Evolutionary conservation across 1,140 invertebrate species (phyloP), one percentile per base, ranked within the genome.

Genomic region (Bombus waltoni): DNA sequence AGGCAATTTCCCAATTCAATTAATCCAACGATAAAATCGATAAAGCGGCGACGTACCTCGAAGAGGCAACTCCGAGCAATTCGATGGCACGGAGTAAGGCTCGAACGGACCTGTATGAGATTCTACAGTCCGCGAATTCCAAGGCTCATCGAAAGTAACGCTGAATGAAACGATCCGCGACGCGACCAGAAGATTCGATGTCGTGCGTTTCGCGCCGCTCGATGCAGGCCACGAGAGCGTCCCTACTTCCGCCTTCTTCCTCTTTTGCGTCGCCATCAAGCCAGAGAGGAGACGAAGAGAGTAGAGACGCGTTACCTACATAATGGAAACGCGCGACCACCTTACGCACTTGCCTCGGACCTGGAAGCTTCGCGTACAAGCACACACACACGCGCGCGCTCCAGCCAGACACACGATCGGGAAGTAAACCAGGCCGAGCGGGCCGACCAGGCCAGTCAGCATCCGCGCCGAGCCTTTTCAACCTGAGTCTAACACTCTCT

Each of bases 351-450:
- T 76, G 92, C 53, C 66, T 65, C 82, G 74, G 74, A 62, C 71
- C 66, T 73, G 80, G 75, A 68, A 73, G 66, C 65, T 28, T 75
- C 40, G 80, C 65, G 80, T 84, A 74, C 81, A 53, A 40, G 25
- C 40, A n/a, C 71, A 42, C 44, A 71, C 65, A 47, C 62, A 40
- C 32, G 32, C 32, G 32, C 40, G 87, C 83, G 85, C 75, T 87
- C 83, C 83, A 62, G 59, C 65, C 84, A 74, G 83, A 84, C 77
- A 76, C 76, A 87, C 84, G 84, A 71, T 84, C 70, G 77, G 77
- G 90, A 94, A 95, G 95, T 95, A 95, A 95, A 95, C 95, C 95
- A 95, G 95, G 95, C 92, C 95, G 92, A 90, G 80, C 92, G 92
- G 91, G 90, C 93, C 90, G 94, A 81, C 91, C 93, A 92, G 91